Conservation (phyloP, 92 coral and sea anemone genomes). For the Anthopleura xanthogrammica region DNA sequence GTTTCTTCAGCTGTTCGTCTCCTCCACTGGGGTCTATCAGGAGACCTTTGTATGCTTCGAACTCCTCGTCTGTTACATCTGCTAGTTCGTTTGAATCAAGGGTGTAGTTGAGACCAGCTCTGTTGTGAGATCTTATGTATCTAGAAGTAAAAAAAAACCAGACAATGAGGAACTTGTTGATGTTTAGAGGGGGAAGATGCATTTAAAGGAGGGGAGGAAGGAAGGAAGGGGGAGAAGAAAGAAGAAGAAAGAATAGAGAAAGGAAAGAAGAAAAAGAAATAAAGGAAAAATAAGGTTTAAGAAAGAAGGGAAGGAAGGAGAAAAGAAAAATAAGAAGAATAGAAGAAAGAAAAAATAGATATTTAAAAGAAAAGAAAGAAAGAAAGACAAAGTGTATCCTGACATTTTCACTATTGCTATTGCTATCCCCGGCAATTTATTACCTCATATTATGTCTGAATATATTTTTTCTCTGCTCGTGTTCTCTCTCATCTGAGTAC, state of each 20-base stretch:
- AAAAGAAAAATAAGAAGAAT: no score
- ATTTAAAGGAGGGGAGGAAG: not conserved
- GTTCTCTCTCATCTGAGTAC: constrained; percentile 52
- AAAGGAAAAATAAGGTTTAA: no score
- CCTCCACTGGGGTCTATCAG: constrained; percentile 78
- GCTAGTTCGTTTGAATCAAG: constrained; percentile 76
- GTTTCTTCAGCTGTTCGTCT: constrained; percentile 58
- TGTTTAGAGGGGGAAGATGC: not conserved
- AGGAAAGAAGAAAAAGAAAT: no score
- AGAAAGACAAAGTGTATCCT: no score
- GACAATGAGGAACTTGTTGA: not conserved
- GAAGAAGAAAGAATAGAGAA: no score
- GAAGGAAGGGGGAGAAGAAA: no score
- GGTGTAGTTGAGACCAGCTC: constrained; percentile 78
- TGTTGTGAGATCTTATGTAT: constrained; percentile 70
- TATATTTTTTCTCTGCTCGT: constrained; percentile 76
- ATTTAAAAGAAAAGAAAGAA: no score
- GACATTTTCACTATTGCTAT: no score
- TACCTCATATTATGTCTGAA: constrained; percentile 93
- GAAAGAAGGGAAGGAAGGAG: no score
- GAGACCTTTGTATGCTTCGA: constrained; percentile 78
- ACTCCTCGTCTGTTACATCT: constrained; percentile 80
- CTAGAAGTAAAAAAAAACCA: constrained; percentile 12
- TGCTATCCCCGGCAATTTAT: not conserved
- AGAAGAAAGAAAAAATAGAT: no score